Evolutionary conservation across 2,888 invertebrate genomes (phyloP), one percentile per base, ranked within the genome.

Genomic region (Acleris sparsana): DNA sequence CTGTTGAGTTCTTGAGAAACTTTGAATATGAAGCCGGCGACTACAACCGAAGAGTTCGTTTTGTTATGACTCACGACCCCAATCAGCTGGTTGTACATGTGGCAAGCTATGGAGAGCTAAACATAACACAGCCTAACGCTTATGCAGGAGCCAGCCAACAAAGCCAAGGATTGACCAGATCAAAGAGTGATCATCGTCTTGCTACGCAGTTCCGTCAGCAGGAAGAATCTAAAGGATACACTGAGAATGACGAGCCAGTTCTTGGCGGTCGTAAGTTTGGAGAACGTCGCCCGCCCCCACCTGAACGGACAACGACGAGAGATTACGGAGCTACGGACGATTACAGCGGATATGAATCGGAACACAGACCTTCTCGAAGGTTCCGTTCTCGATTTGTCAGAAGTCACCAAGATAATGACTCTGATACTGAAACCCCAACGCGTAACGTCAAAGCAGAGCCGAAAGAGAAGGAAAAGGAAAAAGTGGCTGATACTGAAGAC

Each of bases 21-120:
- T 98, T 98, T 80, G 98, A 98, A 87, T 97, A 98, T 79, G 99
- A 99, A 89, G 97, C 96, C 70, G 96, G 96, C 61, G 98, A 98
- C 87, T 98, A 97, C 82, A 96, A 95, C 70, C 94, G 98, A 70
- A 95, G 97, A 76, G 96, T 97, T 72, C 94, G 97, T 72, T 97
- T 98, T 89, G 94, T 96, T 61, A 96, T 97, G 93, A 96, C 97
- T 33, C 97, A 97, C 80, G 99, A 99, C 87, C 97, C 98, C 3
- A 98, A 98, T 83, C 97, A 97, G 85, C 92, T 98, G 75, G 97
- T 97, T 1, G 93, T 96, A 79, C 97, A 98, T 78, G 95, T 99
- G 43, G 96, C 97, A 57, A 96, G 97, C 68, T 98, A 95, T 78
- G 99, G 98, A 55, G 99, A 99, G 84, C 92, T 99, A 52, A 97